Conservation (phyloP, 2,797 vertebrate species). For the Ctenopoma kingsleyae region DNA sequence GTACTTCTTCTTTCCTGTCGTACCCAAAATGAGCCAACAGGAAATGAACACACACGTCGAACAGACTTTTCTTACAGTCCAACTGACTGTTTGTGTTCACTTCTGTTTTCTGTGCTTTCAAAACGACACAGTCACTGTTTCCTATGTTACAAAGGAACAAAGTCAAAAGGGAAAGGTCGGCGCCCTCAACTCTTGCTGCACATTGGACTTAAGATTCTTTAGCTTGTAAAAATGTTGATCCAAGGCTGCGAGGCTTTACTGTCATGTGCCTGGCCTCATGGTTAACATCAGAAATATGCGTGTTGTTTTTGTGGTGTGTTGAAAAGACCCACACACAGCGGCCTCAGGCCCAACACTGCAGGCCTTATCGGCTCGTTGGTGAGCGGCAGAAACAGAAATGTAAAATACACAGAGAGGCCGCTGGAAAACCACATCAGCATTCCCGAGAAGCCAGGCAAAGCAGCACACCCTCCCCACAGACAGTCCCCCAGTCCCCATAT, state of each 20-base stretch:
- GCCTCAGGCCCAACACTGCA: background rate
- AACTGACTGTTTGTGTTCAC: background rate
- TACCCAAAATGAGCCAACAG: slow-evolving; percentile 16
- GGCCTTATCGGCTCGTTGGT: slow-evolving; percentile 1
- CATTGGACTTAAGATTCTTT: slow-evolving; percentile 16
- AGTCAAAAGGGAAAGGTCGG: slow-evolving; percentile 16
- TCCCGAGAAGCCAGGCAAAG: slow-evolving; percentile 47
- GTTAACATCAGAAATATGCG: background rate
- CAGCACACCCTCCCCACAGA: slow-evolving; percentile 42
- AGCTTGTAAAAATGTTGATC: slow-evolving; percentile 26
- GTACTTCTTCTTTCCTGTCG: slow-evolving; percentile 7
- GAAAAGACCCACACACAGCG: background rate
- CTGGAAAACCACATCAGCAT: slow-evolving; percentile 68
- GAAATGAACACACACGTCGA: slow-evolving; percentile 8
- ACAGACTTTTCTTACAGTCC: background rate
- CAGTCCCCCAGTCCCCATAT: slow-evolving; percentile 49
- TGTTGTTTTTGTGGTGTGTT: background rate
- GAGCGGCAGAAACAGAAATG: slow-evolving; percentile 21
- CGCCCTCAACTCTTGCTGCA: background rate
- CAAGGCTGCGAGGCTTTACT: background rate
- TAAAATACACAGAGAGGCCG: slow-evolving; percentile 35
- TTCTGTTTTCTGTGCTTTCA: background rate
- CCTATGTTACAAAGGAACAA: background rate
- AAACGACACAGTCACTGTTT: background rate
- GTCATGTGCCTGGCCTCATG: slow-evolving; percentile 17